phyloP scores from a whole-genome alignment of 2,888 invertebrate genomes.

The Subacronicta megacephala region DNA sequence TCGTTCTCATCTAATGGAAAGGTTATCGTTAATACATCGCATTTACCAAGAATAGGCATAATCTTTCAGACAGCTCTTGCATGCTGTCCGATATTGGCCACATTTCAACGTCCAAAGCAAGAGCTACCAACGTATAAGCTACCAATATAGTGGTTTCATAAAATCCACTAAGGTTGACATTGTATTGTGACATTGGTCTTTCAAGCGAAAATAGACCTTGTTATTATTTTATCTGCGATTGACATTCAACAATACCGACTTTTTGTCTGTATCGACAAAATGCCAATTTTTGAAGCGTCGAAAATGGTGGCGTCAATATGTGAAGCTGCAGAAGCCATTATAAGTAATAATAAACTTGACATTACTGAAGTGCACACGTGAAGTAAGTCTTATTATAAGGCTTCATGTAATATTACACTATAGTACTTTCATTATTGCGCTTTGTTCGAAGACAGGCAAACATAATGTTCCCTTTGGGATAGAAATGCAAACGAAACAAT shows the following conservation, averaged over 20 bases:
- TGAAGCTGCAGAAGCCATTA: conserved; percentile 3
- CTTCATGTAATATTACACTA: conserved; percentile 14
- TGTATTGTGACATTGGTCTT: conserved; percentile 1
- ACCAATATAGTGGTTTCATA: conserved; percentile 8
- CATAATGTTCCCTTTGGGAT: conserved; percentile 12
- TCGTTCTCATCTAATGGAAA: conserved; percentile 17
- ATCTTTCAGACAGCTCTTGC: conserved; percentile 21
- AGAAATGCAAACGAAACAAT: conserved; percentile 19
- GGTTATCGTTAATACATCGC: conserved; percentile 33
- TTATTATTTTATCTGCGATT: neutral
- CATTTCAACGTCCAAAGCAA: neutral
- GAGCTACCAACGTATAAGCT: neutral
- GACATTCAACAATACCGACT: neutral
- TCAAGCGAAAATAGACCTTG: neutral
- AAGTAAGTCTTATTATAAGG: conserved; percentile 8
- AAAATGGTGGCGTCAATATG: conserved; percentile 1
- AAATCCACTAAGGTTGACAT: neutral
- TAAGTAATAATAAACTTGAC: conserved; percentile 28
- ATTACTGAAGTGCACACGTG: conserved; percentile 15
- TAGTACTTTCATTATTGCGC: conserved; percentile 6
- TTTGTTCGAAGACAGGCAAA: conserved; percentile 16
- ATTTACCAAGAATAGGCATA: conserved; percentile 14
- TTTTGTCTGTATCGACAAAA: neutral
- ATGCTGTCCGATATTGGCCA: neutral
- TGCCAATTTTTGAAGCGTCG: neutral